A percentile compares a stretch with the other conserved stretches of the same genome.
Evolutionary conservation across 37 sponge, comb jelly and placozoan genomes (phyloP).

Genomic region (Haliclona indistincta): DNA sequence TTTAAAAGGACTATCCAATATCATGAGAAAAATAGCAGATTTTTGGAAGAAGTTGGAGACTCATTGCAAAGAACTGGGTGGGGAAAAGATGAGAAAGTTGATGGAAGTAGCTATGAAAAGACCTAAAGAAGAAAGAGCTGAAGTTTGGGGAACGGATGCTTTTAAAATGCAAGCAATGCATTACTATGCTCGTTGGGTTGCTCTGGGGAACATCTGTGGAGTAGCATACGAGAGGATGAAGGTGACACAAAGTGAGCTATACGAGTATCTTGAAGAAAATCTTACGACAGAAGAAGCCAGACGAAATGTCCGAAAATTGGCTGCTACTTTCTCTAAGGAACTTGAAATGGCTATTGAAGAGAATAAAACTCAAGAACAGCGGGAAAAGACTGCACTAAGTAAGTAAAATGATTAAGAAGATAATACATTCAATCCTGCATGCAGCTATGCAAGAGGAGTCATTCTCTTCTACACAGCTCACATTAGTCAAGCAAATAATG

Average conservation of each 20-base stretch:
- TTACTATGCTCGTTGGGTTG: constrained; percentile 39
- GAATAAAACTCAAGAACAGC: no score
- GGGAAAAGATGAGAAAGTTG: constrained; percentile 3
- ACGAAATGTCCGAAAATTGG: constrained; percentile 17
- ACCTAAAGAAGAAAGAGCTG: constrained; percentile 4
- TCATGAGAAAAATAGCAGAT: constrained; percentile 25
- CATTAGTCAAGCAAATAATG: no score
- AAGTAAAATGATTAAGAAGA: no score
- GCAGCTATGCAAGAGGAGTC: no score
- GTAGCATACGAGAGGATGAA: constrained; percentile 18
- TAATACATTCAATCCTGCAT: no score
- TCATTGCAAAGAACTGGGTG: constrained; percentile 29
- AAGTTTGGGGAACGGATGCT: constrained; percentile 12
- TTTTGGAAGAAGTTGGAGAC: constrained; percentile 43
- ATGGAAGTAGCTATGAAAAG: constrained; percentile 2
- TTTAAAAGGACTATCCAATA: constrained; percentile 24
- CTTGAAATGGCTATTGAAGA: constrained; percentile 30
- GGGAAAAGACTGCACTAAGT: no score
- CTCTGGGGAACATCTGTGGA: constrained; percentile 21
- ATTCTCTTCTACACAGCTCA: no score
- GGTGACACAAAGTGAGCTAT: constrained; percentile 23
- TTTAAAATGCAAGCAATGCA: constrained; percentile 26
- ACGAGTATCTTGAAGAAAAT: constrained; percentile 11
- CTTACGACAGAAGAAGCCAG: constrained; percentile 9
- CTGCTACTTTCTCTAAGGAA: constrained; percentile 3